Evolutionary conservation across 2,113 vertebrate species (phyloP), one percentile per base, ranked within the genome.

Genomic region (Hippocampus guttulatus): DNA sequence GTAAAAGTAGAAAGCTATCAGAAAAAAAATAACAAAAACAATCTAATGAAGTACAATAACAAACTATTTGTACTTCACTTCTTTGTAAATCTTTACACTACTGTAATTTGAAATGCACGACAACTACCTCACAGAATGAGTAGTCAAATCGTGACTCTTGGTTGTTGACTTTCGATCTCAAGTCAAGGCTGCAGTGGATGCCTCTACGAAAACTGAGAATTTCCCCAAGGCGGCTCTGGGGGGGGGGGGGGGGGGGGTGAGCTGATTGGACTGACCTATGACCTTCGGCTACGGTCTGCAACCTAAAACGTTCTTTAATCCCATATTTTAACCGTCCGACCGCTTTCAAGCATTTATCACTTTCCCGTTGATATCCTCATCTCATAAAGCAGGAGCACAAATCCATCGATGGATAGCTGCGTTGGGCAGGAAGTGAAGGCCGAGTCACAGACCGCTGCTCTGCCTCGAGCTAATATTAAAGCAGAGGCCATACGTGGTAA

Each of bases 401-500:
- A 69, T 55, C 61, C 62, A 70, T 73, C 58, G 75, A 64, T 63
- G 25, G 73, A 80, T 67, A 73, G 78, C 70, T 69, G 82, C 57
- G 73, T 72, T 10, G 25, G 69, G 67, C 63, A 77, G 82, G 70
- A 75, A 77, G 71, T 27, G 71, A 76, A 80, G 27, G 69, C 73
- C 75, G 76, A 88, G 78, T 79, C 58, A 61, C 75, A 80, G 73
- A 76, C 74, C 71, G 76, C 82, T 86, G 85, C 77, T 86, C 82
- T 87, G 75, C 81, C 84, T 85, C 84, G 30, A 82, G 89, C 89
- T 91, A 90, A 91, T 90, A 90, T 87, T 90, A 90, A 90, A 89
- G 87, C 88, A 75, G 81, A 86, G 81, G 81, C 88, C 84, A 80
- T 89, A 87, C 77, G 79, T 85, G 90, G 90, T 91, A 91, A 92